phyloP scores from a whole-genome alignment of 2,888 invertebrate species.

The Trichopria drosophilae region DNA sequence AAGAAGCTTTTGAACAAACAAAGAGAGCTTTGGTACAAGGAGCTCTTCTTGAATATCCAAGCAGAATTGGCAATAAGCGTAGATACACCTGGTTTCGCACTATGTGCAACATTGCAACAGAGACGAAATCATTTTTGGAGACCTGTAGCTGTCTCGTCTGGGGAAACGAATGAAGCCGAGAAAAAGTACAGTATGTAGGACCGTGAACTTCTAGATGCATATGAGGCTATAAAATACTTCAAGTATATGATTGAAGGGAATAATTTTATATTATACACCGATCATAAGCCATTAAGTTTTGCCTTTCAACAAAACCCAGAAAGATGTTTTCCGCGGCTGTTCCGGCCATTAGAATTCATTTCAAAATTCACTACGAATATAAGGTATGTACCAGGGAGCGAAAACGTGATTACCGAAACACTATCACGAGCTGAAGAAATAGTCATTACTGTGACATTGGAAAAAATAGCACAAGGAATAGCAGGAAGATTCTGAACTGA shows the following conservation, averaged over 20 bases:
- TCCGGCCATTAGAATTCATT: constrained; percentile 3
- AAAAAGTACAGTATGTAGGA: constrained; percentile 7
- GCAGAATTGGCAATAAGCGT: no score
- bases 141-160: neutral
- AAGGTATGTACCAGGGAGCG: neutral
- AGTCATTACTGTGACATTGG: no score
- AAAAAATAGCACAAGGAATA: no score
- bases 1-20: no score
- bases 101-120: no score
- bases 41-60: no score
- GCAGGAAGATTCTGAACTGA: no score
- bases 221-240: constrained; percentile 1
- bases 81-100: no score
- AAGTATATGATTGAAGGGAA: constrained; percentile 2
- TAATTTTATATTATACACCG: neutral
- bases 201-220: neutral
- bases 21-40: no score
- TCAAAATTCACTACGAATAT: constrained; percentile 4
- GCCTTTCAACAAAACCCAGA: constrained; percentile 2
- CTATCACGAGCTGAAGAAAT: constrained; percentile 6
- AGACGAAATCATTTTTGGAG: no score
- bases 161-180: neutral
- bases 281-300: constrained; percentile 9
- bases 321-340: constrained; percentile 7
- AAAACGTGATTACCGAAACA: neutral